Conservation (phyloP, 1,140 invertebrate species). For the Drosophila rhopaloa region DNA sequence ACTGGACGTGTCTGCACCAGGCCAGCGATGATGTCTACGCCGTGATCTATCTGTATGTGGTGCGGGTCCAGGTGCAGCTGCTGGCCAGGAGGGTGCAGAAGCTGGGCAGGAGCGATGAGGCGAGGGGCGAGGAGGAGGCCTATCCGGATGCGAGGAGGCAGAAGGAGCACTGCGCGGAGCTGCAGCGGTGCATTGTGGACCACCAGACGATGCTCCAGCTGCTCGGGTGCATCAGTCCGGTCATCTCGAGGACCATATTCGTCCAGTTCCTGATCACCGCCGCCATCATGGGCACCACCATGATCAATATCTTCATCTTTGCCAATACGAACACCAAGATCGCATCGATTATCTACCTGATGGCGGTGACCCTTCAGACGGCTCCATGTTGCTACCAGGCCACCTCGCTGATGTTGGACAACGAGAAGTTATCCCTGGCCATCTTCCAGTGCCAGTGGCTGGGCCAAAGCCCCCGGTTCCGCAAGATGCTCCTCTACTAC, state of each 20-base stretch:
- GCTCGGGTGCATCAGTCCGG: slow-evolving; percentile 31
- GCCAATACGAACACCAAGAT: slow-evolving; percentile 50
- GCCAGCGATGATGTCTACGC: slow-evolving; percentile 60
- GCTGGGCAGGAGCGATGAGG: slow-evolving; percentile 4
- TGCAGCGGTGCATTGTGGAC: slow-evolving; percentile 50
- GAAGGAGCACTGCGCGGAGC: slow-evolving; percentile 39
- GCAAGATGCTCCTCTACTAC: slow-evolving; percentile 57
- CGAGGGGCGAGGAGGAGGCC: background rate
- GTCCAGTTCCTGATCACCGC: slow-evolving; percentile 65
- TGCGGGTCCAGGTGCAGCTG: slow-evolving; percentile 44
- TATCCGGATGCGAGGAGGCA: slow-evolving; percentile 11
- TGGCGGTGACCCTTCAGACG: slow-evolving; percentile 55
- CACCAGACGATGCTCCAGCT: slow-evolving; percentile 56
- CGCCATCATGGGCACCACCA: slow-evolving; percentile 50
- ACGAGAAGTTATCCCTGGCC: slow-evolving; percentile 33
- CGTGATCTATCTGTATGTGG: slow-evolving; percentile 53
- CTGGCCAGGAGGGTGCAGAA: slow-evolving; percentile 28
- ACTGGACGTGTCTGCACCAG: slow-evolving; percentile 61
- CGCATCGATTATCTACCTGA: slow-evolving; percentile 48
- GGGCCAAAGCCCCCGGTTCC: slow-evolving; percentile 44
- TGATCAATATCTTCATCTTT: slow-evolving; percentile 66
- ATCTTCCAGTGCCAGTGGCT: slow-evolving; percentile 63
- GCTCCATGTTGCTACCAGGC: slow-evolving; percentile 61
- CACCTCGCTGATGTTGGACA: slow-evolving; percentile 51
- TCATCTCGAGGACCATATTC: slow-evolving; percentile 64